These are phyloP conservation scores for Eucriotettix oculatus DNA, from an alignment of 2,888 invertebrate genomes.

Conservation along the genomic window DNA sequence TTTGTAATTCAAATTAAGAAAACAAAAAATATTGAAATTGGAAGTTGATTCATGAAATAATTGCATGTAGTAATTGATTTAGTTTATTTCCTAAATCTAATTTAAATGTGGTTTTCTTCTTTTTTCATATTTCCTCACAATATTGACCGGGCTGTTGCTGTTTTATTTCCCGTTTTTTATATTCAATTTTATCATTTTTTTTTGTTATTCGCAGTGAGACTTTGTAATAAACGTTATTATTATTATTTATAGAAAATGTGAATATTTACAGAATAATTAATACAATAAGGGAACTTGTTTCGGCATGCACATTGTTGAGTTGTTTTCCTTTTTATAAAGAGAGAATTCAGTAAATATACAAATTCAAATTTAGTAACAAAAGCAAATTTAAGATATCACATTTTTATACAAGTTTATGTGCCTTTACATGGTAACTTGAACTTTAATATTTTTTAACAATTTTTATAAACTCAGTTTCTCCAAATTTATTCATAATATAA, in stretches of 20 bases:
- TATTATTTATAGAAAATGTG: conserved; percentile 14
- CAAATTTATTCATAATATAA: too few species aligned
- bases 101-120: conserved; percentile 4
- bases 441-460: neutral
- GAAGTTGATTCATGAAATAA: conserved; percentile 5
- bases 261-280: conserved; percentile 13
- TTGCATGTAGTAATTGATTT: conserved; percentile 2
- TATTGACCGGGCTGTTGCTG: conserved; percentile 1
- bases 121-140: neutral
- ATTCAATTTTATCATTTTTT: conserved; percentile 5
- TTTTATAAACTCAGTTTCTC: neutral
- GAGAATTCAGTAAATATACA: conserved; percentile 11
- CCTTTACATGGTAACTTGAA: neutral
- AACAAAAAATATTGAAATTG: conserved; percentile 1
- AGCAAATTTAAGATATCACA: neutral
- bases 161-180: neutral
- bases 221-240: conserved; percentile 12
- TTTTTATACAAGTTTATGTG: neutral
- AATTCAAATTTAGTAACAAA: conserved; percentile 1
- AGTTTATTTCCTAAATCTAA: neutral
- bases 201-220: conserved; percentile 10
- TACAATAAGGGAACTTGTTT: conserved; percentile 12
- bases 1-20: neutral
- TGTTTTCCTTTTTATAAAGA: conserved; percentile 9
- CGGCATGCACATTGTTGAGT: conserved; percentile 12